Conservation (phyloP, 2,113 vertebrate genomes). For the Peromyscus californicus region DNA sequence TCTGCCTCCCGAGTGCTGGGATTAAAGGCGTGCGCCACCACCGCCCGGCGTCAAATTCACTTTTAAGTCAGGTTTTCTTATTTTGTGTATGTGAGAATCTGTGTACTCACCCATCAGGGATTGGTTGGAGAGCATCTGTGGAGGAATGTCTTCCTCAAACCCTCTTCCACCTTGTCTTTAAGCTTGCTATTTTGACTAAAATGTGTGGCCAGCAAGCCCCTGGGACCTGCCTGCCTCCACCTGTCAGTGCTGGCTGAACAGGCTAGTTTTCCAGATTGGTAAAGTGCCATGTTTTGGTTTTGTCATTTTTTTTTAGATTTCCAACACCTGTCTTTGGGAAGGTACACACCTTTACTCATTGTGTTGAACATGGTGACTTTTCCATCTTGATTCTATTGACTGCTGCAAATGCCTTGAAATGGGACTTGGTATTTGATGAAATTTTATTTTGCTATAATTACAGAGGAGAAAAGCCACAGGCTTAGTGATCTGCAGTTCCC, state of each 20-base stretch:
- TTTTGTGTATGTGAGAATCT: background rate
- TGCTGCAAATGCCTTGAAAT: constrained; percentile 12
- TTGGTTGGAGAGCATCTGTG: background rate
- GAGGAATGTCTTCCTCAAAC: background rate
- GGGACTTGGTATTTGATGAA: constrained; percentile 17
- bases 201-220: background rate
- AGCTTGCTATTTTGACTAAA: background rate
- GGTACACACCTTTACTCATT: background rate
- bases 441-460: constrained; percentile 61
- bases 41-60: background rate
- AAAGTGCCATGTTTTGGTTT: background rate
- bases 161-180: background rate
- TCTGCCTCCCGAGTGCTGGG: no score
- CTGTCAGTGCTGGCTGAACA: background rate
- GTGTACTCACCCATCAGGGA: background rate
- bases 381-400: background rate
- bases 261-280: background rate
- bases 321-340: background rate
- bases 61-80: background rate
- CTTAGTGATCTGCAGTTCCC: constrained; percentile 22
- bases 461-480: constrained; percentile 35
- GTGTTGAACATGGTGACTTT: background rate
- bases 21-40: no score
- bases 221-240: background rate
- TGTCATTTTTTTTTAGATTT: background rate